Evolutionary conservation across 2,888 invertebrate species (phyloP).

Genomic region (Cheilosia soror): DNA sequence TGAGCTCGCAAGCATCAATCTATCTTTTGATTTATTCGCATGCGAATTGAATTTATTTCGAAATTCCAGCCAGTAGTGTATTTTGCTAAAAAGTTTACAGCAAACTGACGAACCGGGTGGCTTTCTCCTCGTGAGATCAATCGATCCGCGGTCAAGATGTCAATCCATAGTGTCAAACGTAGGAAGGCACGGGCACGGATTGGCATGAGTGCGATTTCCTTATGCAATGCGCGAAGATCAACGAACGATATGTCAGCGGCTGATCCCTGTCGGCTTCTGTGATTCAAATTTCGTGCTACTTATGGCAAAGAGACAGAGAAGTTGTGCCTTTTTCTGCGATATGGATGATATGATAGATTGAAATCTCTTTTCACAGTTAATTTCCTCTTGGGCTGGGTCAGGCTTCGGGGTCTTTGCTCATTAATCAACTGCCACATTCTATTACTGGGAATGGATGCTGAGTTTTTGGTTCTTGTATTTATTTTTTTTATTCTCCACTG

Average conservation of each 20-base stretch:
- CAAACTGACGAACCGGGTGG: neutral
- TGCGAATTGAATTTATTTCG: constrained; percentile 17
- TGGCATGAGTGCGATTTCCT: constrained; percentile 28
- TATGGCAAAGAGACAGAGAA: neutral
- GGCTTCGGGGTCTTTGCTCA: constrained; percentile 20
- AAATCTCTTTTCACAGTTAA: constrained; percentile 46
- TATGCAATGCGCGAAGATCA: constrained; percentile 38
- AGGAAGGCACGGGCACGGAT: constrained; percentile 4
- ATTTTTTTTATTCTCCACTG: neutral
- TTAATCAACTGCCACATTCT: constrained; percentile 53
- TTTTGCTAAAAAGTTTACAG: constrained; percentile 4
- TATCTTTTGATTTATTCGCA: constrained; percentile 43
- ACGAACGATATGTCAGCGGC: constrained; percentile 22
- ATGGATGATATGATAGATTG: constrained; percentile 45
- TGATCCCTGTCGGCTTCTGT: constrained; percentile 45
- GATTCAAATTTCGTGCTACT: constrained; percentile 61
- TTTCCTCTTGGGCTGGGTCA: constrained; percentile 25
- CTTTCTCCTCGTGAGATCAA: constrained; percentile 51
- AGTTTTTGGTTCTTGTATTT: constrained; percentile 19
- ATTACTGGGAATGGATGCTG: constrained; percentile 36
- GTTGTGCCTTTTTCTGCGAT: constrained; percentile 19
- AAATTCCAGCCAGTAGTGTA: neutral
- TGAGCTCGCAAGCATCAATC: constrained; percentile 56
- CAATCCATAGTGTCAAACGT: constrained; percentile 52
- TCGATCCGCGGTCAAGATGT: constrained; percentile 49